Evolutionary conservation across 2,888 invertebrate species (phyloP).

Genomic region (Abrostola triplasia): DNA sequence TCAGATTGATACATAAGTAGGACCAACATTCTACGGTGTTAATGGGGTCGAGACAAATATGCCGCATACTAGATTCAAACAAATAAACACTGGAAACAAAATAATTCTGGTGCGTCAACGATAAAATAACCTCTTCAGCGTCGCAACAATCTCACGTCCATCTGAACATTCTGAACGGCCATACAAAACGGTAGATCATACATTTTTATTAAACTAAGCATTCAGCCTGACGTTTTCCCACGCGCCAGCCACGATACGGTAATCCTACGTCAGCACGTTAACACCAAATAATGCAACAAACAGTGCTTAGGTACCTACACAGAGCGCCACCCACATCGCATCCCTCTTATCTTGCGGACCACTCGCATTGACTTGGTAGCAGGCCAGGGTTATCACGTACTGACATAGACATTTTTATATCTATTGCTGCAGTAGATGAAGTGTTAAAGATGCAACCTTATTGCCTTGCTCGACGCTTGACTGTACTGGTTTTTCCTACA

Average conservation of each 20-base stretch:
- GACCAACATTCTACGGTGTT: no score
- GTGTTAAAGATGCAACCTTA: no score
- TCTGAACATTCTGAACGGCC: background rate
- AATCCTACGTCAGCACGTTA: conserved; percentile 58
- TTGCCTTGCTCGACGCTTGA: no score
- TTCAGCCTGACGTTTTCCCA: conserved; percentile 51
- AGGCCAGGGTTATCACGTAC: conserved; percentile 42
- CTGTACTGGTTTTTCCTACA: no score
- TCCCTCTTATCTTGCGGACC: conserved; percentile 59
- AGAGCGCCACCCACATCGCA: conserved; percentile 66
- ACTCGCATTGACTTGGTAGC: conserved; percentile 42
- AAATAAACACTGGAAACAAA: no score
- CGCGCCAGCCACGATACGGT: conserved; percentile 42
- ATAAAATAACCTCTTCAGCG: no score
- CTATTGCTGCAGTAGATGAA: no score
- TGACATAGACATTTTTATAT: background rate
- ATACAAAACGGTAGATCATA: conserved; percentile 10
- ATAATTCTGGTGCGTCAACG: no score
- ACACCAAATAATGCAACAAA: conserved; percentile 61
- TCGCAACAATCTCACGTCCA: no score
- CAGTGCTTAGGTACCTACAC: conserved; percentile 16
- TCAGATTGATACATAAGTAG: no score
- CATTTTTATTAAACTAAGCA: conserved; percentile 29
- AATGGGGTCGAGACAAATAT: no score
- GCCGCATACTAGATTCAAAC: no score